Evolutionary conservation across 2,888 invertebrate species (phyloP), one percentile per base, ranked within the genome.

Genomic region (Leptopilina syphax): DNA sequence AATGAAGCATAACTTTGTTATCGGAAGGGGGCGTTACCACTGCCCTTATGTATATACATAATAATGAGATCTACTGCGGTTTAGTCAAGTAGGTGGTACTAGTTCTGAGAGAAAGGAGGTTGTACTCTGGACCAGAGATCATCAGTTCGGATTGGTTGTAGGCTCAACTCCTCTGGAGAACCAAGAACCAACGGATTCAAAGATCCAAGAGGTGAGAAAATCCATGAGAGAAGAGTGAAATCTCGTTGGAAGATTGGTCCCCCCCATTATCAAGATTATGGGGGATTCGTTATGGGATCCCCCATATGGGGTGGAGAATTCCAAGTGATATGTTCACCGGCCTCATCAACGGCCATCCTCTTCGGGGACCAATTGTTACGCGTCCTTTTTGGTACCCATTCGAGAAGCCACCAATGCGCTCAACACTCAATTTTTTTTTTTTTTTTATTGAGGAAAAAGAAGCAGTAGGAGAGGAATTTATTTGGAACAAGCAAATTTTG

Each of bases 1-100:
- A 84, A 83, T 84, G 84, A 84, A 82, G 83, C 83, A 84, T 83
- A 78, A 84, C 80, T n/a, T 77, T 83, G 73, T 81, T 82, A 84
- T 84, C 81, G 84, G 77, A 83, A 84, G 82, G 84, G 82, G 84
- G 82, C 84, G 84, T 80, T 77, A 80, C 82, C 82, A 78, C 13
- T 66, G 44, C 78, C 78, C 79, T 81, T 81, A 78, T 84, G 73
- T 57, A 73, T 70, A 79, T 79, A 84, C 81, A 82, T 84, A 80
- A 81, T 84, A 84, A 84, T 84, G 82, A 84, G 81, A 79, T 84
- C 76, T 50, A 80, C 79, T 81, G 70, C 60, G 63, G 60, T 70
- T 54, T 18, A 47, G 70, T 67, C 44, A 73, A 79, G 82, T 81
- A 82, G 84, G 84, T 81, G 84, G 82, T 82, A 82, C 84, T 84